A percentile compares a stretch with the other conserved stretches of the same genome.
Conservation (phyloP, 2,797 vertebrate species). For the Eulemur mongoz region DNA sequence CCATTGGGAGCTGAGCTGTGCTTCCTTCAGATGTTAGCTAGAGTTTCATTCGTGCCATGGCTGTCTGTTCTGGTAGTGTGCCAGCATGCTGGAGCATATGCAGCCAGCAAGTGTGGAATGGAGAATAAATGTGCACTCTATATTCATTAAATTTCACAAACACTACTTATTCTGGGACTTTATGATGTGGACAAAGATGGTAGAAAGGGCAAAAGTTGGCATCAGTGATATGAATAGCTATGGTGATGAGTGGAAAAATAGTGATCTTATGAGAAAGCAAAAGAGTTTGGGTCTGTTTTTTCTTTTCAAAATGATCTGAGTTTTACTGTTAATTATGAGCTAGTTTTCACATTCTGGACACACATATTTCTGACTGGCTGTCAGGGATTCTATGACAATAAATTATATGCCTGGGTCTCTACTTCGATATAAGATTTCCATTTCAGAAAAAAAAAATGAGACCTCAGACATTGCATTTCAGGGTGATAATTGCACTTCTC, state of each 20-base stretch:
- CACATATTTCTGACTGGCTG: slow-evolving; percentile 60
- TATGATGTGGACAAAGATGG: background rate
- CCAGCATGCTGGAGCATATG: background rate
- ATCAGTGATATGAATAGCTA: background rate
- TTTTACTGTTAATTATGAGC: slow-evolving; percentile 68
- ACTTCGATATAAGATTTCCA: slow-evolving; percentile 57
- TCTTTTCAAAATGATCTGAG: background rate
- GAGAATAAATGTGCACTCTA: background rate
- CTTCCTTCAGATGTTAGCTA: background rate
- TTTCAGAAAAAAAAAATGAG: slow-evolving; percentile 55
- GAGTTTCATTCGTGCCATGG: background rate
- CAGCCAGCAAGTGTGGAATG: background rate
- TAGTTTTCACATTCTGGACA: slow-evolving; percentile 66
- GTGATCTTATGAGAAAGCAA: background rate
- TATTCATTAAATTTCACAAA: background rate
- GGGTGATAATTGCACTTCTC: slow-evolving; percentile 76
- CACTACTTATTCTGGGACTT: background rate
- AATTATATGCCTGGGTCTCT: slow-evolving; percentile 52
- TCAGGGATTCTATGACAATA: slow-evolving; percentile 60
- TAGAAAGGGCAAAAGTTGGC: background rate
- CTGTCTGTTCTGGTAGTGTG: background rate
- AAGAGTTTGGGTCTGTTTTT: background rate
- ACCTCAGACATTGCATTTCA: slow-evolving; percentile 67
- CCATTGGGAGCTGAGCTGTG: background rate
- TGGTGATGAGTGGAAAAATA: background rate